Percentiles rank a stretch among this genome's conserved stretches.
Evolutionary conservation across 1,140 invertebrate genomes (phyloP).

Genomic region (Stratiolaelaps scimitus): DNA sequence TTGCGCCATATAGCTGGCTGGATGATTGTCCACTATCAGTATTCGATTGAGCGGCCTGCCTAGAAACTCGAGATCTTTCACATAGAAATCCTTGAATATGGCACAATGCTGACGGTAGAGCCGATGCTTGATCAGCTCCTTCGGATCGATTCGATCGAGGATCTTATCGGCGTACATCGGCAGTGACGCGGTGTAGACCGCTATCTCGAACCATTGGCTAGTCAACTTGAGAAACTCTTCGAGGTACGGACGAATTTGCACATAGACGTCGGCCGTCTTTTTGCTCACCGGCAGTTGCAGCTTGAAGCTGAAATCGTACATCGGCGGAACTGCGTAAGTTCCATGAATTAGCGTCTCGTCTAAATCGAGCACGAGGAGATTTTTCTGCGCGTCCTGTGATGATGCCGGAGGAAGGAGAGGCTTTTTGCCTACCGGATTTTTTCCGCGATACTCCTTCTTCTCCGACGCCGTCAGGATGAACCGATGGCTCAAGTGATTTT

Average conservation of each 20-base stretch:
- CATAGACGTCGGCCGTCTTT: not conserved
- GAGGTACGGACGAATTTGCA: slow-evolving; percentile 2
- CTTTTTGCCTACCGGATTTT: not conserved
- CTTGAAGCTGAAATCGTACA: slow-evolving; percentile 16
- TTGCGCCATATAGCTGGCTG: slow-evolving; percentile 8
- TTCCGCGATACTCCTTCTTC: slow-evolving; percentile 9
- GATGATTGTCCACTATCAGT: slow-evolving; percentile 18
- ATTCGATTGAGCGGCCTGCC: not conserved
- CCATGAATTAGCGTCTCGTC: slow-evolving; percentile 21
- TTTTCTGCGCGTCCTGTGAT: slow-evolving; percentile 1
- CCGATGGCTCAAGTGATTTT: slow-evolving; percentile 11
- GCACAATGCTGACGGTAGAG: slow-evolving; percentile 12
- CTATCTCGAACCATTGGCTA: not conserved
- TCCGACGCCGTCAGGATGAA: slow-evolving; percentile 8
- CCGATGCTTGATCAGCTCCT: not conserved
- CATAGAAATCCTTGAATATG: not conserved
- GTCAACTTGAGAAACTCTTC: not conserved
- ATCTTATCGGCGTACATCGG: slow-evolving; percentile 10
- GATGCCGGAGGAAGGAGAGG: not conserved
- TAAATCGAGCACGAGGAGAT: slow-evolving; percentile 11
- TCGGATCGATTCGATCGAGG: not conserved
- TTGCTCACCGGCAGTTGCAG: not conserved
- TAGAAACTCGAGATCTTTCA: slow-evolving; percentile 1
- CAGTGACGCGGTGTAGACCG: not conserved
- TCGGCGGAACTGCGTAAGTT: not conserved